phyloP scores from a whole-genome alignment of 1,140 invertebrate genomes.

The Brachionus asplanchnoidis region DNA sequence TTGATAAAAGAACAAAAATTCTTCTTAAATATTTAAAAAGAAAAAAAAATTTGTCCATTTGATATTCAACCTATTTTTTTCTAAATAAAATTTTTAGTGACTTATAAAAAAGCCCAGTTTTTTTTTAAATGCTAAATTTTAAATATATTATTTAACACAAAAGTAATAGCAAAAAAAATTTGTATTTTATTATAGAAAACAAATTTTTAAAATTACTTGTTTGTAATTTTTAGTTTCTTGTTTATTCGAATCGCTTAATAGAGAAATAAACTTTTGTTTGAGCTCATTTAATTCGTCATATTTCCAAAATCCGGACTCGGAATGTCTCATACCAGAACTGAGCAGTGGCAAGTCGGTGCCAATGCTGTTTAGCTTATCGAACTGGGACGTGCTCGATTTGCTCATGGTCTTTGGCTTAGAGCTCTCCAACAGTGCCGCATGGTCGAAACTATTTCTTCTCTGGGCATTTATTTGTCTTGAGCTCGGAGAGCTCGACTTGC shows the following conservation, averaged over 20 bases:
- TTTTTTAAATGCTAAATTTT: not conserved
- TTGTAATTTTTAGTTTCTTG: not conserved
- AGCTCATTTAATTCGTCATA: constrained; percentile 39
- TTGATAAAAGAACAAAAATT: not conserved
- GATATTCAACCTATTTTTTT: not conserved
- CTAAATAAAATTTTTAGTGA: not conserved
- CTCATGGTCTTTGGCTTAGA: not conserved
- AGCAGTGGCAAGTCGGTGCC: not conserved
- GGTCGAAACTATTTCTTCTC: constrained; percentile 18
- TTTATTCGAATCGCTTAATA: not conserved
- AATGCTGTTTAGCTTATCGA: not conserved
- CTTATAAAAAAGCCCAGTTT: not conserved
- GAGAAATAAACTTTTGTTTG: constrained; percentile 35
- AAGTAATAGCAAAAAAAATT: not conserved
- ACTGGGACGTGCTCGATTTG: not conserved
- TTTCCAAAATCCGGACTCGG: constrained; percentile 27
- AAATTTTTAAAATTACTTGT: not conserved
- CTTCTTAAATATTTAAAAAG: not conserved
- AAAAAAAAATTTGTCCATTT: not conserved
- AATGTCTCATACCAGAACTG: not conserved
- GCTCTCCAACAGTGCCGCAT: not conserved
- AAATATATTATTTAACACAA: not conserved
- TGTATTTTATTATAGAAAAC: not conserved
- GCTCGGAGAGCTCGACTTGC: not conserved
- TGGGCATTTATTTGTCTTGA: not conserved